Percentiles rank a stretch among this genome's conserved stretches.
phyloP scores from a whole-genome alignment of 2,888 invertebrate species.

The Andrena camellia region DNA sequence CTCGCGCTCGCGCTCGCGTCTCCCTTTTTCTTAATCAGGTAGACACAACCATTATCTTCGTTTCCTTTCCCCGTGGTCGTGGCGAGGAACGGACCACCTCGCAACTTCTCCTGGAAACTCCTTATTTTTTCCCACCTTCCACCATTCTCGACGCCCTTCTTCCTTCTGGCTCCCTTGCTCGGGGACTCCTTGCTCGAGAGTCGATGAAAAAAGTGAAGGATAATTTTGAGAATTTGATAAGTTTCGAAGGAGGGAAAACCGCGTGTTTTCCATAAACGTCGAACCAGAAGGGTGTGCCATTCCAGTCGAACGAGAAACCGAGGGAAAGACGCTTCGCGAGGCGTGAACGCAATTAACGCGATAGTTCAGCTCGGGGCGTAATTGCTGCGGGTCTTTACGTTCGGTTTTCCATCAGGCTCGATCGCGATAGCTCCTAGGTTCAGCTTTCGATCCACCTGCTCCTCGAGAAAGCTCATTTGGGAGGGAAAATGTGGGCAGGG shows the following conservation, averaged over 20 bases:
- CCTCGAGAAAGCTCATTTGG: slow-evolving; percentile 31
- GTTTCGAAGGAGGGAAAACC: slow-evolving; percentile 25
- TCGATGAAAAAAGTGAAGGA: background rate
- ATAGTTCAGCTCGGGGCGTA: slow-evolving; percentile 46
- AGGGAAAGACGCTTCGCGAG: slow-evolving; percentile 46
- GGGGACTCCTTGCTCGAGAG: no score
- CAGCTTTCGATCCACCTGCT: slow-evolving; percentile 45
- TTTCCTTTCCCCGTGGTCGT: slow-evolving; percentile 34
- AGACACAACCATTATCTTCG: slow-evolving; percentile 49
- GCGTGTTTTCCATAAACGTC: slow-evolving; percentile 25
- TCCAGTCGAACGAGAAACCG: slow-evolving; percentile 27
- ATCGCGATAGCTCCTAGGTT: slow-evolving; percentile 27
- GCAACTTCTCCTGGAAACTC: slow-evolving; percentile 38
- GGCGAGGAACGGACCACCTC: background rate
- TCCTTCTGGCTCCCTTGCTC: background rate
- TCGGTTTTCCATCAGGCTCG: slow-evolving; percentile 49
- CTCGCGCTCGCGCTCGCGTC: slow-evolving; percentile 38
- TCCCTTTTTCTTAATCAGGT: slow-evolving; percentile 55
- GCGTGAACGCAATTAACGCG: slow-evolving; percentile 76
- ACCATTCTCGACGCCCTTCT: slow-evolving; percentile 11
- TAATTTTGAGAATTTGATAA: slow-evolving; percentile 12
- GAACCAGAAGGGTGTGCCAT: slow-evolving; percentile 37
- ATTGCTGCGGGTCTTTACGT: slow-evolving; percentile 46
- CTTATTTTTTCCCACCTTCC: slow-evolving; percentile 20
- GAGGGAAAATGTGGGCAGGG: slow-evolving; percentile 11